A percentile compares a stretch with the other conserved stretches of the same genome.
Conservation (phyloP, 2,888 invertebrate species). For the Thereva nobilitata region DNA sequence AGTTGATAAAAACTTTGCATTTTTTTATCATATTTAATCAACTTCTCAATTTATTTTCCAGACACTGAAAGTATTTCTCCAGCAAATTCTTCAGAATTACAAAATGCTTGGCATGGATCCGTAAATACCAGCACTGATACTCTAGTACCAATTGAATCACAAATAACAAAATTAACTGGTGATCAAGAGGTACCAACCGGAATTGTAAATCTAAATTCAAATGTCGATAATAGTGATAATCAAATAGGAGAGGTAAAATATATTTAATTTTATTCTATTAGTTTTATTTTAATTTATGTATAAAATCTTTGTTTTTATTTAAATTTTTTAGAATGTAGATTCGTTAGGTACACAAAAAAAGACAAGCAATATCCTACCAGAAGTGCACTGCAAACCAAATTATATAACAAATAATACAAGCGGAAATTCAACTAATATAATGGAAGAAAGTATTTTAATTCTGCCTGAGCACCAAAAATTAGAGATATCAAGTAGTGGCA, state of each 20-base stretch:
- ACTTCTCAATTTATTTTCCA: conserved; percentile 21
- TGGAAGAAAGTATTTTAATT: conserved; percentile 53
- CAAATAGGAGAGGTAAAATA: conserved; percentile 15
- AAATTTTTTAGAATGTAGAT: conserved; percentile 7
- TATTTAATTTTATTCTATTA: neutral
- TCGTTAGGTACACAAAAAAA: conserved; percentile 17
- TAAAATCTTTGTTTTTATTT: neutral
- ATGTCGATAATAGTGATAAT: conserved; percentile 11
- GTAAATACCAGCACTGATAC: conserved; percentile 63
- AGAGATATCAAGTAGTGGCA: conserved; percentile 51
- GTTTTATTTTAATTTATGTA: neutral
- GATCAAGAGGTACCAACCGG: conserved; percentile 30
- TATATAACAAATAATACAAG: conserved; percentile 13
- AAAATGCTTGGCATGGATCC: conserved; percentile 50
- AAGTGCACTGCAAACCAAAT: conserved; percentile 50
- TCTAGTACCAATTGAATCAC: conserved; percentile 54
- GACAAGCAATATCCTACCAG: conserved; percentile 50
- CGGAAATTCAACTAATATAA: conserved; percentile 30
- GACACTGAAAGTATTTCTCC: conserved; percentile 40
- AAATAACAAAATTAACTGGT: conserved; percentile 9
- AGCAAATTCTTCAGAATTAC: conserved; percentile 38
- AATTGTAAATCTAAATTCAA: conserved; percentile 2
- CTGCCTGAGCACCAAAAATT: conserved; percentile 52
- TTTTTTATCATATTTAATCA: too few species aligned
- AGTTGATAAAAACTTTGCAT: too few species aligned